Base-by-base conservation (phyloP, 2,113 vertebrate genomes). In the Datnioides undecimradiatus region DNA sequence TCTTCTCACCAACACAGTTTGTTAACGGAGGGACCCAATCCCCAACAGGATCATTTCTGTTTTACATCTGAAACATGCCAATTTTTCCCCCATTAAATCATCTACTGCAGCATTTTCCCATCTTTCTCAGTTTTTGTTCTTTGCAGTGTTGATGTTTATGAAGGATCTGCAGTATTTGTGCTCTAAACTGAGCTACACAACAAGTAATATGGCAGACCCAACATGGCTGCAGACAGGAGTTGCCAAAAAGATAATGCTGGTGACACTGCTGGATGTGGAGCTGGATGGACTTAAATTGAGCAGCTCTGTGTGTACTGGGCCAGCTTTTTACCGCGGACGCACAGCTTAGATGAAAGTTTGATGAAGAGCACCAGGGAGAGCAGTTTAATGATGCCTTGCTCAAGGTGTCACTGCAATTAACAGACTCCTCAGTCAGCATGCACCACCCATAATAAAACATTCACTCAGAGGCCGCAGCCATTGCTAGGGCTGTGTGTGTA, bases 351-450 rank as follows among this genome's bases (percentile, higher is more conserved):
- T 88, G 58, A 87, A 80, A 82, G 79, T 86, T 83, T 82, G 87
- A 87, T 85, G 75, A 86, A 82, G 27, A 23, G 58, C 48, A 10
- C 83, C 49, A 12, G 23, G 5, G 84, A 84, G 79, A 70, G 75
- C 77, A 57, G 78, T 80, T 85, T 87, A 85, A 89, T 83, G 81
- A 75, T 38, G 73, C 83, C 73, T 69, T 70, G 62, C 83, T 88
- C 76, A 87, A 86, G 71, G 80, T 87, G 87, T 60, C 6, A 23
- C 81, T 71, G 84, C 85, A 91, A 85, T 91, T 90, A 90, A 85
- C 83, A 75, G 54, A 76, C 70, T 85, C 80, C 73, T 91, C 76
- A 59, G 79, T 78, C 55, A 36, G 76, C 71, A 79, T 59, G 76
- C 64, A 65, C 38, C 62, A 25, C 62, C 62, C 31, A 48, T 63